Conservation (phyloP, 2,113 vertebrate genomes). For the Brienomyrus brachyistius region DNA sequence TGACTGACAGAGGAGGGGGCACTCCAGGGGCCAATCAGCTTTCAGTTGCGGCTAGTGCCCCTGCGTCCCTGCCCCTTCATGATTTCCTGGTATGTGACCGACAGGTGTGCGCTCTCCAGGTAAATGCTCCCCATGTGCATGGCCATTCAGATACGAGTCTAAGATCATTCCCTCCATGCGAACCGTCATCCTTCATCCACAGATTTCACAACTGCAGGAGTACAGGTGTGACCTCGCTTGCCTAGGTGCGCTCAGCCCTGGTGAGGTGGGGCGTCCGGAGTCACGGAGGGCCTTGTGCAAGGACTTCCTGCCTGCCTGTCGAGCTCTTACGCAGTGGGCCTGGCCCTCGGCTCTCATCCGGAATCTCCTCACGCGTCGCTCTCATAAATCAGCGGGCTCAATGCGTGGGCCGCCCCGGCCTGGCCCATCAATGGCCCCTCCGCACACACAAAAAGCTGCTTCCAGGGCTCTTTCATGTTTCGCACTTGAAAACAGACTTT, state of each 20-base stretch:
- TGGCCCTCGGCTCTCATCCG: not conserved
- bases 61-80: not conserved
- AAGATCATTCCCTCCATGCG: not conserved
- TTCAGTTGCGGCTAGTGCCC: not conserved
- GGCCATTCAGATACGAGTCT: not conserved
- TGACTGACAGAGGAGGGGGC: not conserved
- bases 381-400: constrained; percentile 12
- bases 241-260: not conserved
- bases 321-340: not conserved
- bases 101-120: not conserved
- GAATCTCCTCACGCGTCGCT: constrained; percentile 8
- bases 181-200: not conserved
- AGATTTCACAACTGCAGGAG: not conserved
- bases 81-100: not conserved
- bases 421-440: not conserved
- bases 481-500: constrained; percentile 43
- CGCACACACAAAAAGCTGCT: constrained; percentile 28
- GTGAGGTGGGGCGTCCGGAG: not conserved
- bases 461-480: constrained; percentile 44
- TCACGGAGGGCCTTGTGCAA: not conserved
- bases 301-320: not conserved
- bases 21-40: not conserved
- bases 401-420: not conserved
- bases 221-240: not conserved
- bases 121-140: not conserved